phyloP scores from a whole-genome alignment of 2,888 invertebrate genomes.

The Cistogaster globosa region DNA sequence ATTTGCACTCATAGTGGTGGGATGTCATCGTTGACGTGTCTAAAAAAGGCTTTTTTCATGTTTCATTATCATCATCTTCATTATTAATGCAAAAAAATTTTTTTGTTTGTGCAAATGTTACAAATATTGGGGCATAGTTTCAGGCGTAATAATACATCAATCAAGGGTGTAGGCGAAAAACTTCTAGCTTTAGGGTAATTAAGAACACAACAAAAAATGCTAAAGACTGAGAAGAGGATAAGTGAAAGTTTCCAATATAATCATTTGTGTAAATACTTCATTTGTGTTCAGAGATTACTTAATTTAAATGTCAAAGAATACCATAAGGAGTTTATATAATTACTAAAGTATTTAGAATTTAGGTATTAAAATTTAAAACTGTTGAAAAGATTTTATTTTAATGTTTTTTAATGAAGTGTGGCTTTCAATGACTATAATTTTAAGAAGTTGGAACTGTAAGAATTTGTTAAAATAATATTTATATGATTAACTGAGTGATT shows the following conservation, averaged over 20 bases:
- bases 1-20: not conserved
- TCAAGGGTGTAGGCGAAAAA: constrained; percentile 66
- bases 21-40: constrained; percentile 35
- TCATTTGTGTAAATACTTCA: not conserved
- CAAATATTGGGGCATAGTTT: constrained; percentile 37
- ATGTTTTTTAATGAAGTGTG: no score
- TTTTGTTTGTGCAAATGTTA: not conserved
- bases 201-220: not conserved
- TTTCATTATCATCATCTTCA: constrained; percentile 14
- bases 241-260: constrained; percentile 6
- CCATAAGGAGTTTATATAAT: not conserved
- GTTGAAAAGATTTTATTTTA: no score
- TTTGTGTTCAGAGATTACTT: not conserved
- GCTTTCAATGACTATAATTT: no score
- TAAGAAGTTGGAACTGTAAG: no score
- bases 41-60: constrained; percentile 39
- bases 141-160: constrained; percentile 66
- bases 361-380: no score
- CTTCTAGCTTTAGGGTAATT: constrained; percentile 23
- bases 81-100: no score
- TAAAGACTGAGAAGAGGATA: not conserved
- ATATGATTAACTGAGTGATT: no score
- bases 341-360: not conserved
- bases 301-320: not conserved
- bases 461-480: no score